Evolutionary conservation across 2,113 vertebrate species (phyloP).

Genomic region (Myocastor coypus): DNA sequence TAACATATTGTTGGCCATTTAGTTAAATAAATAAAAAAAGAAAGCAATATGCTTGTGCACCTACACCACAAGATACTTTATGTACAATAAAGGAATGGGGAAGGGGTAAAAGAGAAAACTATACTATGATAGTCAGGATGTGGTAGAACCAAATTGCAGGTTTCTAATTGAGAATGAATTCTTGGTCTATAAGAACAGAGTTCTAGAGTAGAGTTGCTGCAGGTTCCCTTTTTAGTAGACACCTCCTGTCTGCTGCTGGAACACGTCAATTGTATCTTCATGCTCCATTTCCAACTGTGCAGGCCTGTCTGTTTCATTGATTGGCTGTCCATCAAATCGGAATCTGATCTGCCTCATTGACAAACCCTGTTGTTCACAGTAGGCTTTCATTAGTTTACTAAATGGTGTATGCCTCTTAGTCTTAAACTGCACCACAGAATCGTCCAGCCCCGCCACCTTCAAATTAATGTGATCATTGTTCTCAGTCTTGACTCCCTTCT

Average conservation of each 20-base stretch:
- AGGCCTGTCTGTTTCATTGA: not conserved
- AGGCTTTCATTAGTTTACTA: not conserved
- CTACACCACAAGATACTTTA: no score
- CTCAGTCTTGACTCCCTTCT: not conserved
- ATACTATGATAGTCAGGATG: not conserved
- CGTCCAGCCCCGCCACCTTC: not conserved
- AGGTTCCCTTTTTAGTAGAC: not conserved
- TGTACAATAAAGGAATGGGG: no score
- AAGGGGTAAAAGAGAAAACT: not conserved
- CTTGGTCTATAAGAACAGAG: no score
- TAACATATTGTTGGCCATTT: no score
- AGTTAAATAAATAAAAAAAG: not conserved
- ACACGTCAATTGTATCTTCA: not conserved
- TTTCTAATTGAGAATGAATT: not conserved
- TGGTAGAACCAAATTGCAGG: not conserved
- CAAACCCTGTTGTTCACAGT: not conserved
- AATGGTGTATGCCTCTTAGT: no score
- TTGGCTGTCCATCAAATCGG: not conserved
- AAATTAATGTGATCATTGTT: not conserved
- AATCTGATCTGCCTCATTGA: not conserved
- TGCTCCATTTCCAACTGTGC: not conserved
- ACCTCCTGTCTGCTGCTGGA: constrained; percentile 92
- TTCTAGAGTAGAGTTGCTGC: no score
- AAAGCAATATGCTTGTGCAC: no score
- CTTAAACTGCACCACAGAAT: no score